These are phyloP conservation scores for Diarsia mendica DNA, from an alignment of 2,888 invertebrate genomes.

Conservation along the genomic window DNA sequence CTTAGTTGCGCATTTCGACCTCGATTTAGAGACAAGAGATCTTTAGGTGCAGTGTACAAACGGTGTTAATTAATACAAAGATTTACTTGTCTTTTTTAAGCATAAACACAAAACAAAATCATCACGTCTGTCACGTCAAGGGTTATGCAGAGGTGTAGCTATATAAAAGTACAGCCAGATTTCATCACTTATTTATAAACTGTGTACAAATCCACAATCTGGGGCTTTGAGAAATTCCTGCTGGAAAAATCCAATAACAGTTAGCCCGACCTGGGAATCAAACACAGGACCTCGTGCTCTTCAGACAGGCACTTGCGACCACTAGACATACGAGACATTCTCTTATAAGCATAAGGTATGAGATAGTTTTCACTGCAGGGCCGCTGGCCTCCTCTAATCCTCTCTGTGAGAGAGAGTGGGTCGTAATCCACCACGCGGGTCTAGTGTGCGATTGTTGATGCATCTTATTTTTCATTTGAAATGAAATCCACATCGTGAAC, in stretches of 20 bases:
- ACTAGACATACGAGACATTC: not conserved
- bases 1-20: conserved; percentile 23
- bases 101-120: not conserved
- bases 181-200: not conserved
- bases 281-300: not conserved
- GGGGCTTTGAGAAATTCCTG: not conserved
- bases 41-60: not conserved
- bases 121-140: not conserved
- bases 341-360: not conserved
- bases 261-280: not conserved
- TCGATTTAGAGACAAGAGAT: conserved; percentile 27
- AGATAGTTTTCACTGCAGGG: not conserved
- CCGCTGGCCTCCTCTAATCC: not conserved
- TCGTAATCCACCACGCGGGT: not conserved
- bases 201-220: not conserved
- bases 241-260: not conserved
- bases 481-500: not conserved
- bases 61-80: not conserved
- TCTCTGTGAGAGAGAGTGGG: not conserved
- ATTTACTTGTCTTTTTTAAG: not conserved
- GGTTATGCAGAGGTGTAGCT: not conserved
- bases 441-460: not conserved
- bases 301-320: not conserved
- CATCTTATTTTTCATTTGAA: not conserved
- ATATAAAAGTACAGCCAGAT: not conserved